phyloP scores from a whole-genome alignment of 2,888 invertebrate genomes.

The Tridacna crocea region DNA sequence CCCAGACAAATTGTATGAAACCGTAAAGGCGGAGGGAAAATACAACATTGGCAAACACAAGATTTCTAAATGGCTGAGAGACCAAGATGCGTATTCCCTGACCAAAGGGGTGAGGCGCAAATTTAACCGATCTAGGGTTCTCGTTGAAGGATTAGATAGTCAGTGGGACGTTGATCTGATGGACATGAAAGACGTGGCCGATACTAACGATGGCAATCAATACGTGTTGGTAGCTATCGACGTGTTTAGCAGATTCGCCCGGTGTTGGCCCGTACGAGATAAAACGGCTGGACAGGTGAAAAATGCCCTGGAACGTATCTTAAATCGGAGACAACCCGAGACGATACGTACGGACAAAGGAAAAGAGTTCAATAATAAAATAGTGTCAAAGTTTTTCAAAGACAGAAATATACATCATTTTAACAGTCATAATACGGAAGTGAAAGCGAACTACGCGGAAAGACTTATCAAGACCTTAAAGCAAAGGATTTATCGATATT shows the following conservation, averaged over 20 bases:
- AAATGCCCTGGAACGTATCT: background rate
- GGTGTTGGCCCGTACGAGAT: background rate
- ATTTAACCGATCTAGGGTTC: slow-evolving; percentile 29
- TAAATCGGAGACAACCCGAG: slow-evolving; percentile 31
- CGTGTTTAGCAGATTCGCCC: slow-evolving; percentile 14
- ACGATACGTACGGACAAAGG: slow-evolving; percentile 35
- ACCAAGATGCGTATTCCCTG: slow-evolving; percentile 40
- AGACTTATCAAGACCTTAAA: slow-evolving; percentile 39
- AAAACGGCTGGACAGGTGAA: background rate
- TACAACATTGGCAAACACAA: background rate
- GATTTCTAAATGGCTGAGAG: slow-evolving; percentile 29
- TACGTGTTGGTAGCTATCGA: slow-evolving; percentile 28
- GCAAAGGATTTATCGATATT: slow-evolving; percentile 27
- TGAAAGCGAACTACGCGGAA: slow-evolving; percentile 40
- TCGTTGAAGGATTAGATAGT: slow-evolving; percentile 41
- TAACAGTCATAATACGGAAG: slow-evolving; percentile 29
- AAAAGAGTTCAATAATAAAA: slow-evolving; percentile 34
- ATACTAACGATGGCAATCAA: slow-evolving; percentile 29
- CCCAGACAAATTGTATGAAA: slow-evolving; percentile 21
- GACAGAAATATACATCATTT: slow-evolving; percentile 30
- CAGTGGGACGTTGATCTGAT: slow-evolving; percentile 42
- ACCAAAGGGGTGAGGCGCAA: slow-evolving; percentile 32
- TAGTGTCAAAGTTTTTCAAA: slow-evolving; percentile 24
- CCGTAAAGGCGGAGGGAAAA: background rate
- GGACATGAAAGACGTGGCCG: slow-evolving; percentile 33